Evolutionary conservation across 2,888 invertebrate genomes (phyloP).

Genomic region (Steinernema scapterisci): DNA sequence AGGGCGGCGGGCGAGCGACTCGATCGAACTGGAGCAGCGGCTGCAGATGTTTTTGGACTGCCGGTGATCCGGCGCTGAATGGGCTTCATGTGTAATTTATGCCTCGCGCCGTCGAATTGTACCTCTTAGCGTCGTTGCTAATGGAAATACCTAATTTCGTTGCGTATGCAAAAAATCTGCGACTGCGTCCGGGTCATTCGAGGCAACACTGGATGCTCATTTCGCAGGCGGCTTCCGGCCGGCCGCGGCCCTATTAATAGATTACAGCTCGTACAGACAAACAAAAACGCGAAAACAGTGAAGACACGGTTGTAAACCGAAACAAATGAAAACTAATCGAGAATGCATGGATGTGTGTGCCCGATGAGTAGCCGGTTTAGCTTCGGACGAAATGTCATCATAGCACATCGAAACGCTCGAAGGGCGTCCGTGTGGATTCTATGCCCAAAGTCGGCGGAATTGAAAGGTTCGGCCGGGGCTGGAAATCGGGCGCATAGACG

Average conservation of each 20-base stretch:
- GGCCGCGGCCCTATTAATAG: too few relatives aligned
- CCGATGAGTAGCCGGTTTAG: not conserved
- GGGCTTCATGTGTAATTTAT: slow-evolving; percentile 24
- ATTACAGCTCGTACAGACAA: too few relatives aligned
- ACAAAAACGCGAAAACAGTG: slow-evolving; percentile 18
- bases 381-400: slow-evolving; percentile 20
- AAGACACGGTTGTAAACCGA: slow-evolving; percentile 15
- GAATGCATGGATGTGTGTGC: slow-evolving; percentile 28
- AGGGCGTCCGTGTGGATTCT: not conserved
- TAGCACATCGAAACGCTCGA: not conserved
- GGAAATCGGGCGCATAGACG: not conserved
- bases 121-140: not conserved
- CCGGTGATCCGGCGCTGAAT: not conserved
- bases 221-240: slow-evolving; percentile 8
- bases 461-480: not conserved
- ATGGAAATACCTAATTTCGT: slow-evolving; percentile 21
- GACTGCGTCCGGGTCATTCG: too few relatives aligned
- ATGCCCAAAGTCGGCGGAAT: not conserved
- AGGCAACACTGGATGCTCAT: not conserved
- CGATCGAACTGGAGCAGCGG: slow-evolving; percentile 2
- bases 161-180: not conserved
- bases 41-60: slow-evolving; percentile 21
- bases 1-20: not conserved
- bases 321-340: slow-evolving; percentile 28
- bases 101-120: not conserved